These are phyloP conservation scores for Cliona cf. orientalis DNA, from an alignment of 37 sponge, comb jelly and placozoan genomes.

Conservation along the genomic window DNA sequence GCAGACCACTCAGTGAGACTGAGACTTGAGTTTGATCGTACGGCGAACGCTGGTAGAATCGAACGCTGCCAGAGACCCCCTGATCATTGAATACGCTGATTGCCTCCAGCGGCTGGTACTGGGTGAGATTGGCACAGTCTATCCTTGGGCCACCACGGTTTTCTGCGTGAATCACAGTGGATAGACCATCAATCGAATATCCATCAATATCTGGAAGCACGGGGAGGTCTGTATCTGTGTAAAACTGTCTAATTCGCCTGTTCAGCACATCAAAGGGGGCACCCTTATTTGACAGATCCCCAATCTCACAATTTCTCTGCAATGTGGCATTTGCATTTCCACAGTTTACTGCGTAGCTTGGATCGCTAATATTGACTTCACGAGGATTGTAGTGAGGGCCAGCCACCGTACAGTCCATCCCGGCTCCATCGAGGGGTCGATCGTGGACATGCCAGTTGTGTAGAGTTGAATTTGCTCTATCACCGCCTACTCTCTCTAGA, in stretches of 20 bases:
- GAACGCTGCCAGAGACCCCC: conserved; percentile 53
- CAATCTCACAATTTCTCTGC: conserved; percentile 60
- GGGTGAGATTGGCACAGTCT: conserved; percentile 59
- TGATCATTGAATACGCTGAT: conserved; percentile 18
- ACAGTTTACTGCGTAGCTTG: conserved; percentile 14
- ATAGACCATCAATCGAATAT: conserved; percentile 38
- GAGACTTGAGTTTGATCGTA: conserved; percentile 56
- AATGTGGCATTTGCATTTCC: neutral
- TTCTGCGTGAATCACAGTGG: conserved; percentile 60
- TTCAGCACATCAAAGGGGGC: conserved; percentile 28
- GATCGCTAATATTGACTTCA: neutral
- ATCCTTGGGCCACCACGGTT: conserved; percentile 34
- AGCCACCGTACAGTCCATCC: conserved; percentile 19
- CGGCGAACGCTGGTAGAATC: conserved; percentile 57
- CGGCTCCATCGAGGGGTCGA: conserved; percentile 10
- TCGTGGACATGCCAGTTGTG: conserved; percentile 77
- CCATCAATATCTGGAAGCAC: neutral
- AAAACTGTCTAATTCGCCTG: conserved; percentile 28
- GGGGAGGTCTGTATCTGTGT: conserved; percentile 61
- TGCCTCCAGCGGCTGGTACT: conserved; percentile 33
- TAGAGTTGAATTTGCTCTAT: conserved; percentile 2
- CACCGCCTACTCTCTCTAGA: conserved; percentile 6
- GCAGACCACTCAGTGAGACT: conserved; percentile 57
- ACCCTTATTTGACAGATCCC: conserved; percentile 72
- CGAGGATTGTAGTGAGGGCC: conserved; percentile 55